Percentiles rank a stretch among this genome's conserved stretches.
phyloP scores from a whole-genome alignment of 2,797 vertebrate species.

The Dipus sagitta region DNA sequence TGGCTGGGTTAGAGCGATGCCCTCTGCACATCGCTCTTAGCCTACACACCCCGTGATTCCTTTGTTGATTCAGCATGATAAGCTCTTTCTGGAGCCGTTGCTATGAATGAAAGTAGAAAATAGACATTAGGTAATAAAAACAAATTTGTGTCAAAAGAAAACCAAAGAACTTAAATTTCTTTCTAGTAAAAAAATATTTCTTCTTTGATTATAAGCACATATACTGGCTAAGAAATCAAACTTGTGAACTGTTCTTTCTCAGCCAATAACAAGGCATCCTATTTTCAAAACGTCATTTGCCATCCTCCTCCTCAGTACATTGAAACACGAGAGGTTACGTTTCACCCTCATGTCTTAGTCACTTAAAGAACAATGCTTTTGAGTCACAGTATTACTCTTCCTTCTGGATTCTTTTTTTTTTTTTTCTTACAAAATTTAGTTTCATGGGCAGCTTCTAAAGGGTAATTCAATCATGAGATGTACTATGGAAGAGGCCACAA shows the following conservation, averaged over 20 bases:
- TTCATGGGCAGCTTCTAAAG: slow-evolving; percentile 68
- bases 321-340: slow-evolving; percentile 5
- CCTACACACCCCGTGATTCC: not conserved
- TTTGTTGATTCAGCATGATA: not conserved
- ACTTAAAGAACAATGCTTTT: slow-evolving; percentile 74
- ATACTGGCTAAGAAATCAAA: slow-evolving; percentile 51
- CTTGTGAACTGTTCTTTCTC: slow-evolving; percentile 55
- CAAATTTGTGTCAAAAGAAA: not conserved
- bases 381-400: slow-evolving; percentile 66
- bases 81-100: not conserved
- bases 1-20: too few relatives aligned
- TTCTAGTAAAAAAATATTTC: not conserved
- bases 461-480: slow-evolving; percentile 67
- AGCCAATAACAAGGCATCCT: not conserved
- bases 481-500: not conserved
- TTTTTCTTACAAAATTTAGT: slow-evolving; percentile 39
- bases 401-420: slow-evolving; percentile 40
- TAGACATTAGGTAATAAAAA: not conserved
- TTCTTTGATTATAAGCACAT: slow-evolving; percentile 32
- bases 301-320: not conserved
- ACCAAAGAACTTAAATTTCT: not conserved
- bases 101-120: not conserved
- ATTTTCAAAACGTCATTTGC: slow-evolving; percentile 65
- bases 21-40: not conserved
- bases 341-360: slow-evolving; percentile 49